These are phyloP conservation scores for Lysandra bellargus DNA, from an alignment of 2,888 invertebrate species.

Conservation along the genomic window DNA sequence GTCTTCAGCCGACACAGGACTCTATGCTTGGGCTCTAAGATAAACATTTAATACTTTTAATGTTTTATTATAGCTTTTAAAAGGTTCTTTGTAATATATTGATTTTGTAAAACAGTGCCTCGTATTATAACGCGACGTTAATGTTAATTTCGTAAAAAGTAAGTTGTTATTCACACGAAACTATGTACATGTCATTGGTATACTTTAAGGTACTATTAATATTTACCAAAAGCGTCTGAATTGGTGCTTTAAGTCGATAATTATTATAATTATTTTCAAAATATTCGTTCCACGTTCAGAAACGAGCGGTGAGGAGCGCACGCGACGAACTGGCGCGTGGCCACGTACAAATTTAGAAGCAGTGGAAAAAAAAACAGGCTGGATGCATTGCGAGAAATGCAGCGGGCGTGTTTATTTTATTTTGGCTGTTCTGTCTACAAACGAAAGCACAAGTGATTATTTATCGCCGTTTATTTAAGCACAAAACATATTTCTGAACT, in stretches of 20 bases:
- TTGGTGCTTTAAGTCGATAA: constrained; percentile 11
- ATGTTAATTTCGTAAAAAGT: not conserved
- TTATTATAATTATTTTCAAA: constrained; percentile 33
- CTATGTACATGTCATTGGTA: not conserved
- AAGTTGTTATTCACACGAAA: constrained; percentile 9
- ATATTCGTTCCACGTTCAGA: constrained; percentile 50
- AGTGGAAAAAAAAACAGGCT: constrained; percentile 64
- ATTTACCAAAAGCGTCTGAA: not conserved
- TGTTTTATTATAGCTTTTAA: not conserved
- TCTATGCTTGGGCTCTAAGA: constrained; percentile 59
- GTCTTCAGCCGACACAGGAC: constrained; percentile 64
- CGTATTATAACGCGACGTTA: not conserved
- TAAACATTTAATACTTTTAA: constrained; percentile 39
- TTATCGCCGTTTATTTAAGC: constrained; percentile 35
- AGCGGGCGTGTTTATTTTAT: constrained; percentile 64
- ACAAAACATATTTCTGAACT: constrained; percentile 5
- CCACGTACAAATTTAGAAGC: constrained; percentile 75
- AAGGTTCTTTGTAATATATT: not conserved
- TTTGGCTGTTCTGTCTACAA: constrained; percentile 50
- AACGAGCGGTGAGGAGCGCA: constrained; percentile 63
- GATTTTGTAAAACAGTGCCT: not conserved
- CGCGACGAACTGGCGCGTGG: constrained; percentile 72
- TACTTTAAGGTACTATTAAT: not conserved
- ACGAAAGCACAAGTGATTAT: constrained; percentile 45
- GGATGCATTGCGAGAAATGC: constrained; percentile 73